Evolutionary conservation across 2,888 invertebrate genomes (phyloP).

Genomic region (Sipha maydis): DNA sequence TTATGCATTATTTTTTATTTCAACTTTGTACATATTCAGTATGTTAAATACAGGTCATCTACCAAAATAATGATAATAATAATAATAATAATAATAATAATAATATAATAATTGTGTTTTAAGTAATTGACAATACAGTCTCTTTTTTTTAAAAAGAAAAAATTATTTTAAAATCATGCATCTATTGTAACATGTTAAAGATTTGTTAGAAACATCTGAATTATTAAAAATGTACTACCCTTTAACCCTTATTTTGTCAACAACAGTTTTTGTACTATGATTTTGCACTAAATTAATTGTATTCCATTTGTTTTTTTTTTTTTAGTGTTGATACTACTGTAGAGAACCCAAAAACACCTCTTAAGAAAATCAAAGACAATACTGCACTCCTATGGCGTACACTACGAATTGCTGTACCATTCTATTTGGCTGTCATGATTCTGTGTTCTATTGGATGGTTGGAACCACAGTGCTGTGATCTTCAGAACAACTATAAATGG

Average conservation of each 20-base stretch:
- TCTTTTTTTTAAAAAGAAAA: too few species aligned
- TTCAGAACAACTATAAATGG: conserved; percentile 79
- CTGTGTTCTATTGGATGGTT: conserved; percentile 79
- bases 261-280: not conserved
- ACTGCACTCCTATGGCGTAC: conserved; percentile 76
- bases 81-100: too few species aligned
- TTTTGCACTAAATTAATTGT: not conserved
- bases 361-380: conserved; percentile 67
- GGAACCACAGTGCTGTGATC: conserved; percentile 82
- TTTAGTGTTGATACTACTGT: not conserved
- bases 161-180: too few species aligned
- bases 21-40: not conserved
- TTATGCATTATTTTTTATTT: not conserved
- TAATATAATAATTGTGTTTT: too few species aligned
- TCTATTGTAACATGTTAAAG: too few species aligned
- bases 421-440: conserved; percentile 80
- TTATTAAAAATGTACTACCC: too few species aligned
- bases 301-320: not conserved
- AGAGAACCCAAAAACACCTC: conserved; percentile 14
- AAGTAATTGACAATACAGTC: too few species aligned
- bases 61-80: too few species aligned
- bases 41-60: too few species aligned
- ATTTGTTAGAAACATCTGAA: too few species aligned
- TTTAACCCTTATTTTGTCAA: not conserved
- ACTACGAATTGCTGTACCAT: conserved; percentile 78